Conservation (phyloP, 2,888 invertebrate species). For the Philaethria dido region DNA sequence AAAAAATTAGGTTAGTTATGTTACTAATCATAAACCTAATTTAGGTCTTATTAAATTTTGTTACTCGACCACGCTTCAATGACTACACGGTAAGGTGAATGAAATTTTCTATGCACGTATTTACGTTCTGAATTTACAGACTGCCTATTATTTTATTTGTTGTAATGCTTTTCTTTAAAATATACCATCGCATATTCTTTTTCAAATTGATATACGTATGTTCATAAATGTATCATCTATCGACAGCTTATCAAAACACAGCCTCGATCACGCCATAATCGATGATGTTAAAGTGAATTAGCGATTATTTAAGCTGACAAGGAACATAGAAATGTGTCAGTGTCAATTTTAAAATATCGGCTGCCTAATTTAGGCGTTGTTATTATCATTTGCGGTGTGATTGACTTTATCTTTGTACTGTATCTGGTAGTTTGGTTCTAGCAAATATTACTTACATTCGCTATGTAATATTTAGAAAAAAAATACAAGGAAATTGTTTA, state of each 20-base stretch:
- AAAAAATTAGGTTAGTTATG: background rate
- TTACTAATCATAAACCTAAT: conserved; percentile 25
- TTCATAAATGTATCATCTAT: background rate
- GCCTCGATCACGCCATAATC: conserved; percentile 3
- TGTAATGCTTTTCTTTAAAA: conserved; percentile 10
- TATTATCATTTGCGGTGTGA: conserved; percentile 15
- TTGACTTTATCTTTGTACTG: conserved; percentile 1
- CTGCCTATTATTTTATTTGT: conserved; percentile 12
- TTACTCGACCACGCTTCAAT: conserved; percentile 37
- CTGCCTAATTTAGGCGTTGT: conserved; percentile 12
- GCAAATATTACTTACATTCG: background rate
- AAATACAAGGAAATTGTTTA: background rate
- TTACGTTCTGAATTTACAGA: conserved; percentile 27
- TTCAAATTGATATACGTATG: background rate
- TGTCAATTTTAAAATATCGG: conserved; percentile 7
- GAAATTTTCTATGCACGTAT: conserved; percentile 34
- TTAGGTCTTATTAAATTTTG: conserved; percentile 27
- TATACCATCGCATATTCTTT: background rate
- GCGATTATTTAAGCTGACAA: conserved; percentile 25
- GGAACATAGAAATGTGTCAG: conserved; percentile 19
- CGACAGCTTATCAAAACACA: background rate
- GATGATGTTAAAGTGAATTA: conserved; percentile 14
- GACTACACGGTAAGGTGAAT: conserved; percentile 26
- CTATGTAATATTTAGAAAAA: background rate
- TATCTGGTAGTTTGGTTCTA: background rate